phyloP scores from a whole-genome alignment of 92 coral and sea anemone genomes.

The Galaxea fascicularis region DNA sequence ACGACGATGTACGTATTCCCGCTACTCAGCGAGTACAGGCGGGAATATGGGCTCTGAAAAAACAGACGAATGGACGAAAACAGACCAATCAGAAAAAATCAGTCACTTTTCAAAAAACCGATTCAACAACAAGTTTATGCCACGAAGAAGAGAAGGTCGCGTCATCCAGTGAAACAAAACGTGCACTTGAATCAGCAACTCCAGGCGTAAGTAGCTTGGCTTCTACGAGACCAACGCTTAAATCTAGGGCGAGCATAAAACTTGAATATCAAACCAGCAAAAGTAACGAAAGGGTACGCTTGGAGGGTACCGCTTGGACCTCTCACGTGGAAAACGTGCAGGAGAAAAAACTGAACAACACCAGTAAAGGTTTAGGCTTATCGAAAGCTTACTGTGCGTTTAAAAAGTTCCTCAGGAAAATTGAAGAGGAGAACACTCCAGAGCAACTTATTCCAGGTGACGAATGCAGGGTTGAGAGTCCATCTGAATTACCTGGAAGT shows the following conservation, averaged over 20 bases:
- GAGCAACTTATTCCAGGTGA: conserved; percentile 28
- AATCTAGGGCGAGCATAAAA: conserved; percentile 36
- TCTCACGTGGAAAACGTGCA: conserved; percentile 63
- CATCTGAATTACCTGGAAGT: conserved; percentile 9
- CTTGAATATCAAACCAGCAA: conserved; percentile 19
- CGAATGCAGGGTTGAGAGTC: conserved; percentile 26
- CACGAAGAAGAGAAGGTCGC: not conserved
- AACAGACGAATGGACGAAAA: conserved; percentile 10
- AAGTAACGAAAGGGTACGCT: conserved; percentile 43
- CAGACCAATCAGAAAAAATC: conserved; percentile 2
- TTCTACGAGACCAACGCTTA: conserved; percentile 7
- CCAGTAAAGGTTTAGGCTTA: conserved; percentile 36
- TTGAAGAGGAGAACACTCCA: conserved; percentile 53
- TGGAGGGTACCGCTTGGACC: conserved; percentile 60
- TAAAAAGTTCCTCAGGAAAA: conserved; percentile 52
- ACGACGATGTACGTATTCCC: conserved; percentile 34
- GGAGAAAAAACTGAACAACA: conserved; percentile 34
- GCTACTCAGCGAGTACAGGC: conserved; percentile 43
- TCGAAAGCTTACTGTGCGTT: conserved; percentile 73
- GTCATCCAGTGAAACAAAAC: not conserved
- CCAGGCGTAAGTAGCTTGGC: conserved; percentile 4
- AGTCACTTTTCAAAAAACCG: conserved; percentile 12
- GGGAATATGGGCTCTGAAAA: conserved; percentile 56
- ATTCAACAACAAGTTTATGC: not conserved
- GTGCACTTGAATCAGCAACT: not conserved